phyloP scores from a whole-genome alignment of 2,888 invertebrate species.

The Eupeodes luniger region DNA sequence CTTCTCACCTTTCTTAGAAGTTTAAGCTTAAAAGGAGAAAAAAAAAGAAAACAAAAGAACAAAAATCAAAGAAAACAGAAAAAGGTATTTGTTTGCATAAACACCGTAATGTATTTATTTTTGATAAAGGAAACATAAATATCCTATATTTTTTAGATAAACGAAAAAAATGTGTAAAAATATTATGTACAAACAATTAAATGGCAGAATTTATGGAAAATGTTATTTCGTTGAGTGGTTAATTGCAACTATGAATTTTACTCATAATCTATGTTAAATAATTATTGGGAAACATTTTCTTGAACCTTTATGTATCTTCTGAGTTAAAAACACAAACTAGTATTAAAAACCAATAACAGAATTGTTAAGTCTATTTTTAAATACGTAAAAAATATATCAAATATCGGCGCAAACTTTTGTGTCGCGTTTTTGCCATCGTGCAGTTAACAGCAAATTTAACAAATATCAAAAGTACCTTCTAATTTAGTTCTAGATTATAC shows the following conservation, averaged over 20 bases:
- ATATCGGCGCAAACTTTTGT: too few relatives aligned
- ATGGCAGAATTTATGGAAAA: slow-evolving; percentile 24
- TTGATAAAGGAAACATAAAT: slow-evolving; percentile 57
- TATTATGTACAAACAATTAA: slow-evolving; percentile 18
- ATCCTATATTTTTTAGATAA: slow-evolving; percentile 42
- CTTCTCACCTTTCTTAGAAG: slow-evolving; percentile 36
- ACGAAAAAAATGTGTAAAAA: slow-evolving; percentile 40
- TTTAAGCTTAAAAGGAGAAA: slow-evolving; percentile 29
- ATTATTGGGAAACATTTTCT: too few relatives aligned
- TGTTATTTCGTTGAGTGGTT: neutral
- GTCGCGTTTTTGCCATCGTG: too few relatives aligned
- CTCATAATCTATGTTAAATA: neutral
- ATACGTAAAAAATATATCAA: too few relatives aligned
- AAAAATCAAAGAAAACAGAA: slow-evolving; percentile 8
- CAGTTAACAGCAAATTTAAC: too few relatives aligned
- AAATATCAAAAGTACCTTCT: too few relatives aligned
- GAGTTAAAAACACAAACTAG: too few relatives aligned
- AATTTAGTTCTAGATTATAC: too few relatives aligned
- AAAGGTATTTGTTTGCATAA: slow-evolving; percentile 64
- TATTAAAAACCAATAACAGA: too few relatives aligned
- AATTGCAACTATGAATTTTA: neutral
- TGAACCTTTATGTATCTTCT: too few relatives aligned
- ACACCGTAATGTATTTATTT: slow-evolving; percentile 71
- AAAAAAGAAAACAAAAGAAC: neutral
- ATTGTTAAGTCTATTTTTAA: too few relatives aligned